Base-by-base conservation (phyloP, 2,888 invertebrate species). In the Apoderus coryli region DNA sequence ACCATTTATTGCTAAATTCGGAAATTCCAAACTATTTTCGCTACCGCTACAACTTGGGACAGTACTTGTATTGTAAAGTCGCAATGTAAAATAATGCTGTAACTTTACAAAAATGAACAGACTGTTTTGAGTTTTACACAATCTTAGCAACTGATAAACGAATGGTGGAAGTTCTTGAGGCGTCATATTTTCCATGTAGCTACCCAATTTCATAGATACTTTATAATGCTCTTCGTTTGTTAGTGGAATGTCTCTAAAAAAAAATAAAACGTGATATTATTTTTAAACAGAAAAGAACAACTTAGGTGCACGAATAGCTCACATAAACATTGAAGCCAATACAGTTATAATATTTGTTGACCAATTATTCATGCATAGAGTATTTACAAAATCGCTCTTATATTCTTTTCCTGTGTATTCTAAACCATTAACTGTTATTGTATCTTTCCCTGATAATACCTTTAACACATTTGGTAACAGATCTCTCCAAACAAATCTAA, bases 251-350 rank as follows among this genome's bases (percentile, higher is more conserved):
- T 72, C 70, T 26, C 74, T 75, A 30, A 27, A 44, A 46, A 37
- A 35, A 33, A 19, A n/a, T n/a, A n/a, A n/a, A n/a, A n/a, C n/a
- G n/a, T n/a, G n/a, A n/a, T 10, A 3, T 16, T 16, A 30, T 13
- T 6, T 16, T 24, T 7, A 15, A 25, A 24, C 22, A 25, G 15
- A n/a, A n/a, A n/a, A n/a, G n/a, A n/a, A n/a, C n/a, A n/a, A n/a
- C n/a, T n/a, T n/a, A n/a, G n/a, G n/a, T n/a, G n/a, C 4, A 32
- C 11, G 12, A 22, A 29, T 14, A 33, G 48, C 53, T 53, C 52
- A 78, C 77, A 64, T 65, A 49, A 77, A 77, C 73, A 76, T 74
- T 40, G 69, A 63, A 30, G 72, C 63, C 2, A 78, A 53, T 13
- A 72, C 63, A n/a, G 71, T 69, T 31, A 74, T 50, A 43, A 71